phyloP scores from a whole-genome alignment of 2,797 vertebrate genomes.

The Aulostomus chinensis region DNA sequence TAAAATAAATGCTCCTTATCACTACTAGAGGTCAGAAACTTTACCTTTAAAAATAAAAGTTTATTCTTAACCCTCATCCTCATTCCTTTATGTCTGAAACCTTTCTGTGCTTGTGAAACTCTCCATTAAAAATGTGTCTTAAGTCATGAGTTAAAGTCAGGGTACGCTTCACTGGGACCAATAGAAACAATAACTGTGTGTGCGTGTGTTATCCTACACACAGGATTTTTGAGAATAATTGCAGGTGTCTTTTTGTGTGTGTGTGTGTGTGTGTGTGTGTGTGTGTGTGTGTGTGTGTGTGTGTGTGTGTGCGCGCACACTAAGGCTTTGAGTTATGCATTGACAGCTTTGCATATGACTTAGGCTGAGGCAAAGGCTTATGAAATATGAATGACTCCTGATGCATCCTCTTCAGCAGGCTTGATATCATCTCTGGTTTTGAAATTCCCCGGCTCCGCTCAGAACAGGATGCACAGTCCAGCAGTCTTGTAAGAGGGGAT shows the following conservation, averaged over 20 bases:
- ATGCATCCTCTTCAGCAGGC: conserved; percentile 64
- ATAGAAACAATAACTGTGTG: too few species aligned
- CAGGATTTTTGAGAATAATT: too few species aligned
- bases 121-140: conserved; percentile 73
- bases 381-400: conserved; percentile 80
- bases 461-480: conserved; percentile 50
- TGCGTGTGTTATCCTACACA: too few species aligned
- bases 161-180: too few species aligned
- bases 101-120: conserved; percentile 29
- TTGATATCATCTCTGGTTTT: conserved; percentile 64
- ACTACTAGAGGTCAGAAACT: background rate
- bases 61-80: conserved; percentile 16
- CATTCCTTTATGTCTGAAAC: conserved; percentile 32
- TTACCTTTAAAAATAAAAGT: conserved; percentile 34
- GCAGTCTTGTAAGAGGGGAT: conserved; percentile 38
- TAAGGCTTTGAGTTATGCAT: conserved; percentile 64
- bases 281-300: conserved; percentile 26
- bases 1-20: background rate
- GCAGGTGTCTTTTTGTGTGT: too few species aligned
- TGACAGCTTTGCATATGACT: conserved; percentile 66
- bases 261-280: conserved; percentile 9
- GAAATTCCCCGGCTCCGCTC: conserved; percentile 49
- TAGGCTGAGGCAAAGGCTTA: conserved; percentile 33
- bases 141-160: conserved; percentile 71
- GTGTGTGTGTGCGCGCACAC: conserved; percentile 14